Evolutionary conservation across 2,888 invertebrate genomes (phyloP).

Genomic region (Tetramorium bicarinatum): DNA sequence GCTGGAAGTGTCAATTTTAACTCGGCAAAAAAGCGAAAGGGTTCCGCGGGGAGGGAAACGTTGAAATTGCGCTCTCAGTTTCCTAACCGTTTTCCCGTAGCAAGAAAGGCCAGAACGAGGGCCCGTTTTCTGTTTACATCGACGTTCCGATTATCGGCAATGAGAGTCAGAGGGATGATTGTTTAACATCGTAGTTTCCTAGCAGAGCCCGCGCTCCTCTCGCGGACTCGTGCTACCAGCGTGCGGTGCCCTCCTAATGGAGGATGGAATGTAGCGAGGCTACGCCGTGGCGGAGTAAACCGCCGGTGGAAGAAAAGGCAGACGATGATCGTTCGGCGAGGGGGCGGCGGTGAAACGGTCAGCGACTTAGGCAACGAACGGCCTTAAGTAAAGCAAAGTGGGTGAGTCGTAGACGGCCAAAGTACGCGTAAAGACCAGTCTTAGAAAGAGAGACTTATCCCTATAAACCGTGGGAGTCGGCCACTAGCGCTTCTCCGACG

Average conservation of each 20-base stretch:
- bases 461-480: slow-evolving; percentile 81
- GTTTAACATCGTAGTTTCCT: slow-evolving; percentile 62
- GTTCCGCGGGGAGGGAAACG: not conserved
- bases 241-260: slow-evolving; percentile 77
- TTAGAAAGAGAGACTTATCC: slow-evolving; percentile 62
- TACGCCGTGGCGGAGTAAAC: slow-evolving; percentile 75
- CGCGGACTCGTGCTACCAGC: slow-evolving; percentile 62
- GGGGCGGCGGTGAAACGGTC: slow-evolving; percentile 52
- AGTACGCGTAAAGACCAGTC: slow-evolving; percentile 75
- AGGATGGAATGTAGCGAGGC: slow-evolving; percentile 79
- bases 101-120: slow-evolving; percentile 45
- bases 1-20: slow-evolving; percentile 14
- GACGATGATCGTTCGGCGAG: slow-evolving; percentile 62
- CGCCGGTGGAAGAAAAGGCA: slow-evolving; percentile 74
- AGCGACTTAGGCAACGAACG: slow-evolving; percentile 57
- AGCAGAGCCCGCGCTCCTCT: slow-evolving; percentile 19
- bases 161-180: slow-evolving; percentile 69
- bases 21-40: not conserved
- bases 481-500: slow-evolving; percentile 65
- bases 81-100: slow-evolving; percentile 12
- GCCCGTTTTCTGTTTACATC: slow-evolving; percentile 32
- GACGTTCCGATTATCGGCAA: slow-evolving; percentile 67
- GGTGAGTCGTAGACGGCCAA: slow-evolving; percentile 76
- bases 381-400: slow-evolving; percentile 83
- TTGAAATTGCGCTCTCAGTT: slow-evolving; percentile 23